A percentile compares a stretch with the other conserved stretches of the same genome.
These are phyloP conservation scores for Rhagophthalmus giganteus DNA, from an alignment of 2,888 invertebrate species.

Conservation along the genomic window DNA sequence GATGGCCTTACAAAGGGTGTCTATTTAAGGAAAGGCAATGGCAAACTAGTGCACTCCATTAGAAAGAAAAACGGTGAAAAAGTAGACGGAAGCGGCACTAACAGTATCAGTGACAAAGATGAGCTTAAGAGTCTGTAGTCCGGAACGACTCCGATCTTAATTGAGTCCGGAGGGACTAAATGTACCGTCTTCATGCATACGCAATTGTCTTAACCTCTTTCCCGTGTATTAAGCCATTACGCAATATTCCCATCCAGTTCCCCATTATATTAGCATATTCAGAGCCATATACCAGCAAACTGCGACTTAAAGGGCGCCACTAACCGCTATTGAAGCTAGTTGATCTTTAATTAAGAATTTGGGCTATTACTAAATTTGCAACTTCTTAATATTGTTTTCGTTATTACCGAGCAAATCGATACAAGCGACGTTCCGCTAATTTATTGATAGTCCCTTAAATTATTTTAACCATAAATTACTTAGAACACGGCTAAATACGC, in stretches of 20 bases:
- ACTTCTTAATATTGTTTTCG: conserved; percentile 46
- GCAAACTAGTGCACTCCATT: conserved; percentile 20
- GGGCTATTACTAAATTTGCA: conserved; percentile 46
- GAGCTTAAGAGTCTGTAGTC: conserved; percentile 15
- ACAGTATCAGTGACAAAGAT: conserved; percentile 20
- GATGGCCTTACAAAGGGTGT: conserved; percentile 13
- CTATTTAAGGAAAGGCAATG: conserved; percentile 17
- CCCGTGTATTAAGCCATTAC: conserved; percentile 50
- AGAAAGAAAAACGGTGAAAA: conserved; percentile 14
- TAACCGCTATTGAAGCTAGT: conserved; percentile 39
- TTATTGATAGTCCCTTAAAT: too few species aligned
- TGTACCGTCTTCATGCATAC: conserved; percentile 42
- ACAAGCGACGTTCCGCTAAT: too few species aligned
- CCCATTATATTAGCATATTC: conserved; percentile 54
- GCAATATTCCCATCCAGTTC: conserved; percentile 50
- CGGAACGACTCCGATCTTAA: conserved; percentile 15
- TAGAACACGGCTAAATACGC: too few species aligned
- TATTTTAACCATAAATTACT: too few species aligned
- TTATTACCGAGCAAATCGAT: too few species aligned
- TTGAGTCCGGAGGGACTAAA: conserved; percentile 18
- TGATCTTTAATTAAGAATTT: conserved; percentile 50
- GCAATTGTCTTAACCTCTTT: conserved; percentile 50
- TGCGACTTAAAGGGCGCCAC: conserved; percentile 39
- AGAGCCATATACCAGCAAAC: conserved; percentile 48
- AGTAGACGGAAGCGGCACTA: conserved; percentile 14